Conservation (phyloP, 2,888 invertebrate species). For the Xestia rhomboidea region DNA sequence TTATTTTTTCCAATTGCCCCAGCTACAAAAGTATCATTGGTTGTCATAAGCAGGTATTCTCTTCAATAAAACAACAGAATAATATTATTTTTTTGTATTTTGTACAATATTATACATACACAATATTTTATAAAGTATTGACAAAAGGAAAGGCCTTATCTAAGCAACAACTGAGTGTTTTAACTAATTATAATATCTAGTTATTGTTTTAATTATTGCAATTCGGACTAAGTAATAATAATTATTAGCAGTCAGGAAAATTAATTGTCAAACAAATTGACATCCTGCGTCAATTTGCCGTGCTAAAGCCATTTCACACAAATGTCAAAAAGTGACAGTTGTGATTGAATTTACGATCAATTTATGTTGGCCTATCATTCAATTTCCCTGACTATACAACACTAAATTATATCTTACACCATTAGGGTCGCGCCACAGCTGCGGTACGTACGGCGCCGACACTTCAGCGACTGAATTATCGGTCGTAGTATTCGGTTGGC, state of each 20-base stretch:
- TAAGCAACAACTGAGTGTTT: conserved; percentile 27
- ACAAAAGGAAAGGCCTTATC: conserved; percentile 23
- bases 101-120: conserved; percentile 61
- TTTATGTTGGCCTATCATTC: neutral
- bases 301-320: neutral
- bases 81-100: conserved; percentile 57
- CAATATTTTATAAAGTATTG: conserved; percentile 11
- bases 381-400: neutral
- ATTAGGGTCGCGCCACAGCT: neutral
- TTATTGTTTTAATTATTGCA: conserved; percentile 60
- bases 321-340: neutral
- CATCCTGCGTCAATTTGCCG: neutral
- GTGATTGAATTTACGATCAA: neutral
- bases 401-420: conserved; percentile 15
- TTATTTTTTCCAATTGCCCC: too few species aligned
- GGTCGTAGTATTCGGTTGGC: too few species aligned
- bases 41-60: neutral
- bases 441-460: too few species aligned
- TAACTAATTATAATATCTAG: conserved; percentile 34
- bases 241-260: conserved; percentile 3
- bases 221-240: conserved; percentile 10
- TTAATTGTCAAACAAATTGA: neutral
- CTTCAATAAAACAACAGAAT: conserved; percentile 42
- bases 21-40: neutral
- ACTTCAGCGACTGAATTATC: too few species aligned